These are phyloP conservation scores for Drosophila navojoa DNA, from an alignment of 1,140 invertebrate genomes.

Conservation along the genomic window DNA sequence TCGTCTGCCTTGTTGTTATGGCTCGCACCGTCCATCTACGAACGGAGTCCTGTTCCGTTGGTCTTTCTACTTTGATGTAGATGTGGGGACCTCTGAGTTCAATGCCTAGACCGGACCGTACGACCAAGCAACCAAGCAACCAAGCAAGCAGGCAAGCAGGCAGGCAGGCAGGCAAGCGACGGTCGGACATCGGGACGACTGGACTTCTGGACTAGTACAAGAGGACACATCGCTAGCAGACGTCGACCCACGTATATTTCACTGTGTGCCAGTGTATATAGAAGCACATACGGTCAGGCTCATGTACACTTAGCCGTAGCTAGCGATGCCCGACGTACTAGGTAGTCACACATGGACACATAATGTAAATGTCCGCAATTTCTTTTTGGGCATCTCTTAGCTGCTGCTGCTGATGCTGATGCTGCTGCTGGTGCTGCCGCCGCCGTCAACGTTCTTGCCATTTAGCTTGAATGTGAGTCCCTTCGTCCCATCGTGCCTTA, in stretches of 20 bases:
- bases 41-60: constrained; percentile 59
- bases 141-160: constrained; percentile 26
- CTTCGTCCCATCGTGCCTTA: constrained; percentile 36
- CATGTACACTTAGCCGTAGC: constrained; percentile 53
- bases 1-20: constrained; percentile 77
- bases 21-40: constrained; percentile 63
- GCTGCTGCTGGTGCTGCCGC: not conserved
- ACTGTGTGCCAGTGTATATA: constrained; percentile 49
- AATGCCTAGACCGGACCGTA: constrained; percentile 48
- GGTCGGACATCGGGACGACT: constrained; percentile 51
- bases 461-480: constrained; percentile 73
- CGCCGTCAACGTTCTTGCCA: constrained; percentile 72
- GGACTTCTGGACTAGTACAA: constrained; percentile 72
- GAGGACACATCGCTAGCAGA: constrained; percentile 70
- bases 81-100: constrained; percentile 56
- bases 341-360: constrained; percentile 74
- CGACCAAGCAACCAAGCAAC: constrained; percentile 2
- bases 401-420: constrained; percentile 44
- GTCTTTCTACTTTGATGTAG: constrained; percentile 78
- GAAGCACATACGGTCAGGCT: constrained; percentile 52
- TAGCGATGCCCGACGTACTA: constrained; percentile 31
- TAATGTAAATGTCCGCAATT: constrained; percentile 83
- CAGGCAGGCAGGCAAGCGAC: constrained; percentile 35
- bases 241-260: constrained; percentile 72
- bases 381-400: constrained; percentile 83